Base-by-base conservation (phyloP, 2,797 vertebrate species). In the Arctocebus calabarensis region DNA sequence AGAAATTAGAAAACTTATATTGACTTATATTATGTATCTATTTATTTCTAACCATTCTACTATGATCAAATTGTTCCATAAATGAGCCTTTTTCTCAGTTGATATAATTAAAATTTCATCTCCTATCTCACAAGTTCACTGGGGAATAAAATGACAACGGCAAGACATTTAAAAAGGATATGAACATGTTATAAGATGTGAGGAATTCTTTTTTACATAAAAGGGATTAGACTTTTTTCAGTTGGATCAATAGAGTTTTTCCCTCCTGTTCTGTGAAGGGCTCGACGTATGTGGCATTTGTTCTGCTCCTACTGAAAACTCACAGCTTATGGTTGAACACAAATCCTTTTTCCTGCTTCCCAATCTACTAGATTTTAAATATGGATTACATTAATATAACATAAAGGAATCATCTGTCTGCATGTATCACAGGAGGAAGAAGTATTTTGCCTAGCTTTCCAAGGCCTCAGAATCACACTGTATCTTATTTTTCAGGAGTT, bases 61-160 rank as follows among this genome's bases (percentile, higher is more conserved):
- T 79, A 29, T 64, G 70, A 40, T 73, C 23, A 93, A 96, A 61
- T 94, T 23, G 81, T 71, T 88, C 23, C 74, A 71, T 64, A 12
- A 34, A 43, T 27, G 61, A 82, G 29, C 11, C 57, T 57, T 13
- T 13, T 68, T 74, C 55, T 68, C 81, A 74, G 40, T 59, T 91
- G 37, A 32, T 17, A 83, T 34, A 92, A 62, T 68, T 74, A 84
- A 62, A 77, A 73, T n/a, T 77, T 55, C 25, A 73, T 55, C 73
- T 45, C 17, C n/a, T 66, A 68, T 32, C 29, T 74, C 29, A 73
- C 13, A 66, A 78, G 34, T 64, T 94, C 16, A 52, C 2, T 52
- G 27, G 3, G 27, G 48, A n/a, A 78, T 25, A 52, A 77, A 90
- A 93, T 0, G 22, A 52, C 27, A 88, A 52, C 48, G 16, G 14